phyloP scores from a whole-genome alignment of 1,140 invertebrate genomes.

The Drosophila arawakana region DNA sequence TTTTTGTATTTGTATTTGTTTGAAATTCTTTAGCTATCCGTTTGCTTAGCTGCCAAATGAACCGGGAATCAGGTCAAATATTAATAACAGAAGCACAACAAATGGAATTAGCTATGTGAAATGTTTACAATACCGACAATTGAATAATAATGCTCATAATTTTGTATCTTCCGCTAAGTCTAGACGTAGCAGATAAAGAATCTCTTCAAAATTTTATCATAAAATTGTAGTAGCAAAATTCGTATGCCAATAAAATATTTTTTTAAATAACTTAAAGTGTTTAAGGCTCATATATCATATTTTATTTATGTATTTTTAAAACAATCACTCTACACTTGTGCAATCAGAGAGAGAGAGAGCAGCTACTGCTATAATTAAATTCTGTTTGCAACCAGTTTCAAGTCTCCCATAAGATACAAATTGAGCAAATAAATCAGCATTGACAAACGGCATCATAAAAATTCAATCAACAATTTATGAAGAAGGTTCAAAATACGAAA shows the following conservation, averaged over 20 bases:
- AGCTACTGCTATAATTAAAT: slow-evolving; percentile 9
- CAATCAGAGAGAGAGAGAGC: background rate
- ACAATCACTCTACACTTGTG: slow-evolving; percentile 4
- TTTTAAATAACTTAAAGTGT: no score
- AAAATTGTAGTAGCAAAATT: no score
- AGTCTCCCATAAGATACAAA: slow-evolving; percentile 24
- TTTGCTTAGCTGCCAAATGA: slow-evolving; percentile 46
- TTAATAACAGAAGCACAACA: slow-evolving; percentile 7
- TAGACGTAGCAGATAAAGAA: no score
- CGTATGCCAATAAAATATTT: no score
- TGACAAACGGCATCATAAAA: slow-evolving; percentile 62
- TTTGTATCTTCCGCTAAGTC: no score
- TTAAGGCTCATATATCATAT: no score
- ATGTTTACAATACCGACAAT: slow-evolving; percentile 35
- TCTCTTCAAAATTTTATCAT: no score
- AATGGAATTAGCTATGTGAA: slow-evolving; percentile 17
- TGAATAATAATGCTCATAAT: slow-evolving; percentile 17
- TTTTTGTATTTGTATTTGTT: slow-evolving; percentile 11
- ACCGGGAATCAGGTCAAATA: slow-evolving; percentile 37
- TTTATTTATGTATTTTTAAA: no score
- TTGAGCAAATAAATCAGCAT: slow-evolving; percentile 64
- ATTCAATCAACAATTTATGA: slow-evolving; percentile 34
- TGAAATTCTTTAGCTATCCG: slow-evolving; percentile 34
- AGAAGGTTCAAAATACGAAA: slow-evolving; percentile 19
- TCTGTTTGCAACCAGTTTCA: slow-evolving; percentile 42